Percentiles rank a stretch among this genome's conserved stretches.
Conservation (phyloP, 2,113 vertebrate species). For the Odocoileus virginianus region DNA sequence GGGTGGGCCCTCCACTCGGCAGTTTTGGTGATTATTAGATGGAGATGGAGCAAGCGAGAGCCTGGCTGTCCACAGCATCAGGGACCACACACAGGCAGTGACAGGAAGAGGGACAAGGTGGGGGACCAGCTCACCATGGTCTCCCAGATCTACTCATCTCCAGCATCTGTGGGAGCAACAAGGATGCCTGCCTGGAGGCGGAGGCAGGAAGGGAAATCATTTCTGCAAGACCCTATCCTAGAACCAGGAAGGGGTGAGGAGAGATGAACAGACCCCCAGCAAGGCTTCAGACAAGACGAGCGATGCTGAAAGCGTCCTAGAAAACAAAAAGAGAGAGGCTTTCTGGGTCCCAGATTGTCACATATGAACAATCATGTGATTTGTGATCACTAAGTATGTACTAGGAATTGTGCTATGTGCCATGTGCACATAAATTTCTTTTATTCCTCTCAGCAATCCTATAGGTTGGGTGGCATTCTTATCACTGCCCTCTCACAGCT, state of each 20-base stretch:
- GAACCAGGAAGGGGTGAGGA: background rate
- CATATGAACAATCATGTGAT: background rate
- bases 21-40: background rate
- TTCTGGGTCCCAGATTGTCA: background rate
- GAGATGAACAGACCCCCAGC: background rate
- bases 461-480: background rate
- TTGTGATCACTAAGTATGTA: background rate
- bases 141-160: background rate
- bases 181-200: background rate
- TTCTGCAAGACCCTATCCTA: background rate
- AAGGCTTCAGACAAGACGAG: background rate
- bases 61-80: fast-evolving
- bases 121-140: background rate
- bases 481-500: background rate
- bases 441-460: background rate
- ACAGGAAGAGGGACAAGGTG: no score
- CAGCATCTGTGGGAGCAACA: background rate
- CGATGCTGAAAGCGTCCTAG: background rate
- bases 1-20: no score
- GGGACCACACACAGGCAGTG: background rate
- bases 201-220: background rate
- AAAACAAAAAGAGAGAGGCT: background rate
- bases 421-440: background rate
- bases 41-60: background rate
- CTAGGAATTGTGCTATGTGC: background rate